Base-by-base conservation (phyloP, 30 jellyfish, hydroid and myxozoan species). In the Chrysaora quinquecirrha region DNA sequence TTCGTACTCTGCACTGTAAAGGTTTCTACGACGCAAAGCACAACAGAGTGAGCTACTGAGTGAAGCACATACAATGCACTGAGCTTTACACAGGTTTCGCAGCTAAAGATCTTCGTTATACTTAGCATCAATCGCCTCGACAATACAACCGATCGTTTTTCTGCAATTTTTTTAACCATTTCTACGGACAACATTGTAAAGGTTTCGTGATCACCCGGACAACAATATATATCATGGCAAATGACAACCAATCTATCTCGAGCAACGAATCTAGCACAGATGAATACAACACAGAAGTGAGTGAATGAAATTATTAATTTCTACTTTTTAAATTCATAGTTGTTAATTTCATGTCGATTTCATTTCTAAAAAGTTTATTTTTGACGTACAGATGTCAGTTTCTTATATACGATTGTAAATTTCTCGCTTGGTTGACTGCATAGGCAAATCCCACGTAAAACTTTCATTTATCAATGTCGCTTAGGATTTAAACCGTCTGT, bases 11-110 rank as follows among this genome's bases (percentile, higher is more conserved):
- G 58, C 58, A 43, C 58, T 43, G 58, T 43, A 78, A 78, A 77
- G 89, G 89, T 64, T 64, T 78, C 89, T 34, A 27, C 61, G 89
- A 73, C 80, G 81, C 81, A 63, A 76, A 78, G 81, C 89, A 78
- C 89, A 43, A 43, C 58, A 43, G 58, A 43, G 58, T 43, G 58
- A 43, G 9, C 58, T 9, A 43, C 58, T 43, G 58, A 43, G 58
- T 43, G 58, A 43, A 43, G 9, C 58, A 43, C 58, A 43, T 43
- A 43, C 58, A 43, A 43, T 43, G 58, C 58, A 43, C 58, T 16
- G 58, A 43, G 58, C 58, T 6, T 43, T 6, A 16, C 58, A 43
- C 9, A 16, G 58, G 58, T 43, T 43, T 43, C 58, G 16, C 58
- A 43, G 58, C 58, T 6, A 43, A 9, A 43, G 9, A 43, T 43